Percentiles rank a stretch among this genome's conserved stretches.
These are phyloP conservation scores for Oscheius onirici DNA, from an alignment of 2,888 invertebrate genomes.

Conservation along the genomic window DNA sequence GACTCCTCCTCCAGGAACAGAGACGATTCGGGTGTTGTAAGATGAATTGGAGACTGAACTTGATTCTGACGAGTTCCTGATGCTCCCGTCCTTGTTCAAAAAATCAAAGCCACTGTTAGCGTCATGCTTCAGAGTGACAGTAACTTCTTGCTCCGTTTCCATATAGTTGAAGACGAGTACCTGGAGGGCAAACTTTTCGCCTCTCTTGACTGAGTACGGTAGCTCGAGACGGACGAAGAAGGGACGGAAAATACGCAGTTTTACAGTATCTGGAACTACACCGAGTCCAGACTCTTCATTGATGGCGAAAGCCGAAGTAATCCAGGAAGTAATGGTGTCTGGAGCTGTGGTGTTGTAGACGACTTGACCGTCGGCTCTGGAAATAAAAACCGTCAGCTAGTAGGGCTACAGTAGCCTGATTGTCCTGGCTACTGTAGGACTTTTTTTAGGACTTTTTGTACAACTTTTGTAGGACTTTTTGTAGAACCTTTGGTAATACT, in stretches of 20 bases:
- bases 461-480: too few species aligned
- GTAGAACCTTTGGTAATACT: too few species aligned
- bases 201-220: constrained; percentile 87
- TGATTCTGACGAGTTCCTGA: constrained; percentile 35
- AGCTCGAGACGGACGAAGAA: constrained; percentile 87
- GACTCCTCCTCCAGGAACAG: constrained; percentile 68
- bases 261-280: constrained; percentile 76
- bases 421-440: too few species aligned
- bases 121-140: constrained; percentile 85
- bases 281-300: constrained; percentile 83
- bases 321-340: constrained; percentile 85
- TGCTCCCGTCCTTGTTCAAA: constrained; percentile 67
- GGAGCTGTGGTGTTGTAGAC: constrained; percentile 79
- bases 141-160: constrained; percentile 79
- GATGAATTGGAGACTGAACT: constrained; percentile 28
- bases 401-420: too few species aligned
- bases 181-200: constrained; percentile 88
- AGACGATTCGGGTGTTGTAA: constrained; percentile 62
- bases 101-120: constrained; percentile 74
- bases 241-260: constrained; percentile 81
- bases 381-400: constrained; percentile 23
- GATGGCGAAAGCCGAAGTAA: constrained; percentile 84
- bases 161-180: constrained; percentile 80
- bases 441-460: too few species aligned
- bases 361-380: constrained; percentile 74